phyloP scores from a whole-genome alignment of 64 coral and sea anemone species.

The Astreopora myriophthalma region DNA sequence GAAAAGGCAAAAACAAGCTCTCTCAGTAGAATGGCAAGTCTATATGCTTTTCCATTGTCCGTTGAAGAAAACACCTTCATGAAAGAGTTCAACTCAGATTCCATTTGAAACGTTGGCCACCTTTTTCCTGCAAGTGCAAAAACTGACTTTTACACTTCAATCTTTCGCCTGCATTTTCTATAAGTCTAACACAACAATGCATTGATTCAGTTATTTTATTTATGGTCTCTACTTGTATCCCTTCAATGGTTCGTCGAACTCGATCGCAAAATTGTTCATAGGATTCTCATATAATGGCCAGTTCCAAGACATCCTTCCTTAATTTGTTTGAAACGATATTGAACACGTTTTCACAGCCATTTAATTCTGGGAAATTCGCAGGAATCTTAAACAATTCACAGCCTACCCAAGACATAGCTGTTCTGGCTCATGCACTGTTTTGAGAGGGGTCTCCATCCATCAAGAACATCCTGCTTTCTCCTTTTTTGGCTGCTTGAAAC shows the following conservation, averaged over 20 bases:
- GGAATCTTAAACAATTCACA: slow-evolving; percentile 44
- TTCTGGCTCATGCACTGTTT: slow-evolving; percentile 62
- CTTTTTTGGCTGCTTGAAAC: slow-evolving; percentile 46
- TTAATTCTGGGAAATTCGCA: slow-evolving; percentile 42
- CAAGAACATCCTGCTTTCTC: slow-evolving; percentile 9
- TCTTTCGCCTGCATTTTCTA: background rate
- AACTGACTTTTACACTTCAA: background rate
- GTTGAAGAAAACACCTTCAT: no score
- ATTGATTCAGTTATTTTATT: slow-evolving; percentile 10
- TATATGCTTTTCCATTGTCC: no score
- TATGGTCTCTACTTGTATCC: background rate
- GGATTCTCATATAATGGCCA: slow-evolving; percentile 44
- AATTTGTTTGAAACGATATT: slow-evolving; percentile 48
- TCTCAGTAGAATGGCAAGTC: no score
- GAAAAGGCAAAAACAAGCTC: no score
- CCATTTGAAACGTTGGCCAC: no score
- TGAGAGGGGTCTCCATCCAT: slow-evolving; percentile 60
- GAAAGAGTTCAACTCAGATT: no score
- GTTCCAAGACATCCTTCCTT: slow-evolving; percentile 45
- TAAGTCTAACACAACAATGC: background rate
- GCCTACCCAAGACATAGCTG: slow-evolving; percentile 43
- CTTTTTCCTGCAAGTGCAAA: background rate
- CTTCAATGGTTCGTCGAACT: slow-evolving; percentile 43
- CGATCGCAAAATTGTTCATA: slow-evolving; percentile 64
- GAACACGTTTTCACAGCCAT: slow-evolving; percentile 54